Evolutionary conservation across 2,113 vertebrate species (phyloP), one percentile per base, ranked within the genome.

Genomic region (Colistium nudipinnis): DNA sequence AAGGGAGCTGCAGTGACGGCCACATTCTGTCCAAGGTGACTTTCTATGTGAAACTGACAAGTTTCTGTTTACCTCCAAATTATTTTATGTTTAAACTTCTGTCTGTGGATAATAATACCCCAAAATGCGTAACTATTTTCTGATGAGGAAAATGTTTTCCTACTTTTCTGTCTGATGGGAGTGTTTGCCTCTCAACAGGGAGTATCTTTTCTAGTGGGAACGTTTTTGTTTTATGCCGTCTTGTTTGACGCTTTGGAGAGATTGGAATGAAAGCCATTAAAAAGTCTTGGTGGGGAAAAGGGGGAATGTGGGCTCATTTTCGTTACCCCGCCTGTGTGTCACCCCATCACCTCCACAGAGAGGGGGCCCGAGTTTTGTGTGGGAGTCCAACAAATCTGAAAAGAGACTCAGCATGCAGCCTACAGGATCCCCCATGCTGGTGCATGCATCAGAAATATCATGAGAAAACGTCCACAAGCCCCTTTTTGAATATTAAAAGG

Each of bases 181-280:
- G 17, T 70, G 75, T 82, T 80, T 74, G 52, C 79, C 39, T 76
- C 86, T 78, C 78, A 53, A 48, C 65, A 17, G 85, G 87, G 78
- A 72, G 80, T 38, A 78, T 82, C 80, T 85, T 86, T 87, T 84
- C 51, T 20, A 22, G 16, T 24, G 72, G 74, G 71, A 79, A 51
- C 54, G 80, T 86, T 92, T 92, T 92, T 90, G 87, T 90, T 89
- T 90, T 80, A 81, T 74, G 51, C 74, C 22, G 44, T 85, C 80
- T 81, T 84, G 84, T 90, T 92, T 86, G 83, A 57, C 80, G 70
- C 22, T 36, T 73, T 83, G 70, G 82, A 25, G 52, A 70, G 60
- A 81, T 70, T 55, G 72, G 80, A 89, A 87, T 91, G 84, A 90
- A 85, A 90, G 87, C 80, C 87, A 81, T 92, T 90, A 89, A 92